Conservation (phyloP, 2,797 vertebrate species). For the Centroberyx gerrardi region DNA sequence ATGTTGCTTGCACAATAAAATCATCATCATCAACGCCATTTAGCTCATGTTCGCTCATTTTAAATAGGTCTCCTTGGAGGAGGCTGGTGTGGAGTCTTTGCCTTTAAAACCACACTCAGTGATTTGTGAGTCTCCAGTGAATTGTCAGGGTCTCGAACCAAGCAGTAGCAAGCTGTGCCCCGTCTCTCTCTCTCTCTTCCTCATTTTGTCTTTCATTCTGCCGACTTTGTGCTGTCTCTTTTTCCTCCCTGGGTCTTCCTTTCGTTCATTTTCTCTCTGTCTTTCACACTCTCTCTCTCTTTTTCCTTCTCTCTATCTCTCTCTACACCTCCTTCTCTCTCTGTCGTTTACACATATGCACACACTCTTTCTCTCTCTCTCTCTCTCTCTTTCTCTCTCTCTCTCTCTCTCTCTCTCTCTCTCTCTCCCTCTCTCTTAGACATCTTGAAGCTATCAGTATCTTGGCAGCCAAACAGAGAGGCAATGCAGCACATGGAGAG, state of each 20-base stretch:
- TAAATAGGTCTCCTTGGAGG: constrained; percentile 73
- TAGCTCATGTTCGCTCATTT: constrained; percentile 70
- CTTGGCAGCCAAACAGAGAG: constrained; percentile 69
- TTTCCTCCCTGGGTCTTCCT: constrained; percentile 5
- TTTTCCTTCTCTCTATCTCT: not conserved
- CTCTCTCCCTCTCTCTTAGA: constrained; percentile 44
- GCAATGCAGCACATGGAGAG: constrained; percentile 70
- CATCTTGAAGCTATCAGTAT: constrained; percentile 82
- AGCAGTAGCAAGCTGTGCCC: constrained; percentile 68
- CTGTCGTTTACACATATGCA: not conserved
- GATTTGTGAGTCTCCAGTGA: constrained; percentile 72
- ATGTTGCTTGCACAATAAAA: constrained; percentile 68
- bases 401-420: constrained; percentile 9
- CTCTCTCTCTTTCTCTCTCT: not conserved
- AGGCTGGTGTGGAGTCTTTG: constrained; percentile 53
- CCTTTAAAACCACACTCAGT: constrained; percentile 63
- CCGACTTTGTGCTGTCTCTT: constrained; percentile 63
- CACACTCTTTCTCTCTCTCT: too few relatives aligned
- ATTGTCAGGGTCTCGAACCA: constrained; percentile 65
- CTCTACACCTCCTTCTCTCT: not conserved
- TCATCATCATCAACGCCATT: constrained; percentile 69
- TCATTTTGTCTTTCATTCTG: constrained; percentile 70
- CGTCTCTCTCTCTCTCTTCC: constrained; percentile 42
- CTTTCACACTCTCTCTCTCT: not conserved
- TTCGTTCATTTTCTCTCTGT: not conserved